Base-by-base conservation (phyloP, 2,888 invertebrate species). In the Dryadula phaetusa region DNA sequence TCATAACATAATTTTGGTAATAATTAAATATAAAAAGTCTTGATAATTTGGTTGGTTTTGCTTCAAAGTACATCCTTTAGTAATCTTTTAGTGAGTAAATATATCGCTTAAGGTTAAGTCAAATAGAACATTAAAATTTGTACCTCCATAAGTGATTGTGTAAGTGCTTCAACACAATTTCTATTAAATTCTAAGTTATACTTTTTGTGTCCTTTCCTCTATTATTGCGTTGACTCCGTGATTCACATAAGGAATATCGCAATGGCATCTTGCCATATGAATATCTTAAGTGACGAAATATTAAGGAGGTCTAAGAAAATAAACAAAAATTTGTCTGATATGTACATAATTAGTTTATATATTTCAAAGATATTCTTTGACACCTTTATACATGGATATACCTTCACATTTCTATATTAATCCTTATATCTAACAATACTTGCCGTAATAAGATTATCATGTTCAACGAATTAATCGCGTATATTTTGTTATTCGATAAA, bases 191-290 rank as follows among this genome's bases (percentile, higher is more conserved):
- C 8, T 8, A 0, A 22, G 4, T 34, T 10, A 47, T 28, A 49
- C 2, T 14, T 49, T 47, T 20, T 25, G 0, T 47, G 47, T 14
- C 47, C 47, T 37, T 20, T 14, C 34, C 20, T 18, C 10, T 46
- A 22, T 54, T 32, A 32, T 32, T 53, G 12, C 32, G 0, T 53
- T 34, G 18, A 20, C 14, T 37, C 14, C 20, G 20, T 54, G 54
- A 54, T 20, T 53, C 54, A 54, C 7, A 37, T 18, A 34, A 53
- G 16, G 53, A 34, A 53, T 32, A 49, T n/a, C 49, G 25, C 14
- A 49, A 25, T 25, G 14, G 25, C 25, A 25, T n/a, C n/a, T 49
- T 7, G 49, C 49, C 49, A 49, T 49, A 18, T 44, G n/a, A n/a
- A 7, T 7, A 25, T 14, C 5, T 47, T 22, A 25, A 6, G 25